Conservation (phyloP, 1,140 invertebrate species). For the Pectinophora gossypiella region DNA sequence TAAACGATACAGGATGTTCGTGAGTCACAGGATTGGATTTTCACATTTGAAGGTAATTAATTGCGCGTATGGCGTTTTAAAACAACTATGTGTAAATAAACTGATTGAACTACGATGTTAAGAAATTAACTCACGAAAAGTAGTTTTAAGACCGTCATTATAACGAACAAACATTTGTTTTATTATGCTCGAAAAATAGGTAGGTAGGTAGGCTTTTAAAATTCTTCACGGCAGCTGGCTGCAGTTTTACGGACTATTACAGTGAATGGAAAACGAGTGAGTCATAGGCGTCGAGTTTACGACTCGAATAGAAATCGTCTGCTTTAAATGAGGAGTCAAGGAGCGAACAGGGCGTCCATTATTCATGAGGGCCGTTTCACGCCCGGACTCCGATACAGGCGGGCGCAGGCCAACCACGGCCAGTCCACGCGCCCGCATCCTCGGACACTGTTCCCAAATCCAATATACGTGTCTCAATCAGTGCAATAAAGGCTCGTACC, state of each 20-base stretch:
- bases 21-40: no score
- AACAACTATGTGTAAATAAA: no score
- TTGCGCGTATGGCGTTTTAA: no score
- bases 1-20: no score
- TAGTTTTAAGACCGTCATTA: constrained; percentile 7
- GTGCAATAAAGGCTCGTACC: constrained; percentile 60
- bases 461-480: constrained; percentile 72
- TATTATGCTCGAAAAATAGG: constrained; percentile 39
- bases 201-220: constrained; percentile 58
- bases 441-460: constrained; percentile 61
- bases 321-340: constrained; percentile 70
- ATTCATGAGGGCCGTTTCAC: constrained; percentile 68
- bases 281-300: constrained; percentile 67
- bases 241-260: constrained; percentile 69
- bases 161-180: constrained; percentile 13
- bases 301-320: constrained; percentile 72
- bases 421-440: constrained; percentile 18
- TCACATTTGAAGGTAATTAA: no score
- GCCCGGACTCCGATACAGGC: constrained; percentile 34
- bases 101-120: no score
- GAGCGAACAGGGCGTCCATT: constrained; percentile 64
- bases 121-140: constrained; percentile 14
- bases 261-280: constrained; percentile 69
- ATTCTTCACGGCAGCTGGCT: constrained; percentile 49
- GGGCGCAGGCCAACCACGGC: not conserved